Base-by-base conservation (phyloP, 2,888 invertebrate species). In the Tetropium fuscum region DNA sequence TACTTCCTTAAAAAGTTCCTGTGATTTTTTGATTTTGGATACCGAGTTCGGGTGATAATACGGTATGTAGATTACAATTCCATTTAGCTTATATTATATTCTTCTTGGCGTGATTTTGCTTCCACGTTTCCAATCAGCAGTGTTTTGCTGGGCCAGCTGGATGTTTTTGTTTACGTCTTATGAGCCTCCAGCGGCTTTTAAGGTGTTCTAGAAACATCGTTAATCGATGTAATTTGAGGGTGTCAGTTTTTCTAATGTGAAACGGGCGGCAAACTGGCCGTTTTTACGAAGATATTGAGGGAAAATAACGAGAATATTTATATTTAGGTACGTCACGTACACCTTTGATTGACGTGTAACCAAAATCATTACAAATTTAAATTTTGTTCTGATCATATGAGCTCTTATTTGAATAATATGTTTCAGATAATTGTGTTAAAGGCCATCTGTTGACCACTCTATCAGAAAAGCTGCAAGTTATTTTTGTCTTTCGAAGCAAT, bases 161-260 rank as follows among this genome's bases (percentile, higher is more conserved):
- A 69, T 73, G 72, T 72, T 72, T 73, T 74, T 74, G 74, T 74
- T 71, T 73, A 70, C 71, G 57, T 67, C 64, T 53, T 45, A 54
- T 43, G 34, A 36, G 44, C 49, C 41, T 44, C 38, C 36, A 53
- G 44, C 44, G 48, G 41, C 16, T 27, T 62, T 44, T 25, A 38
- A 25, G 43, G 34, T 16, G 40, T 67, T 64, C 63, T 64, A 60
- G 63, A 68, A 67, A 47, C 27, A 27, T 59, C 61, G n/a, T 10
- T 27, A 40, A 20, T 59, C 49, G 51, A 47, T 55, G 53, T 48
- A 56, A 36, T 6, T 53, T 27, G 2, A 43, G 19, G 32, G 57
- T 18, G 30, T 53, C 19, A 34, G 10, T 10, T 7, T 10, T 2
- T 15, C n/a, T 20, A 16, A 22, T 22, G 41, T 34, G 48, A 48